Evolutionary conservation across 2,113 vertebrate genomes (phyloP).

Genomic region (Apteryx owenii): DNA sequence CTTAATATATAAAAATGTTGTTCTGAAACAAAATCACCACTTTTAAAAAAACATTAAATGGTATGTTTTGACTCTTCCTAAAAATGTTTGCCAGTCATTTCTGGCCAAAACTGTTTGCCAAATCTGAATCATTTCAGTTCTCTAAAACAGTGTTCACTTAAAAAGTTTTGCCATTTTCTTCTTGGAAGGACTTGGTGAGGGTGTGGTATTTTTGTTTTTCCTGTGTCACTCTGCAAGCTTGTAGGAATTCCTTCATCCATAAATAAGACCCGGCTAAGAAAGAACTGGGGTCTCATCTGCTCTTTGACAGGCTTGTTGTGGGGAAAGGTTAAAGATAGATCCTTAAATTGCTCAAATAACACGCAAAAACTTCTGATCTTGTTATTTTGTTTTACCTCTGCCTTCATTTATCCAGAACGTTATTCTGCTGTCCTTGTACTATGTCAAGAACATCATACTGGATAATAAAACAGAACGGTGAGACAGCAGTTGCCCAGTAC

Average conservation of each 20-base stretch:
- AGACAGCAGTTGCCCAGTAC: not conserved
- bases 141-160: not conserved
- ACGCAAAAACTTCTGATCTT: not conserved
- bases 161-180: not conserved
- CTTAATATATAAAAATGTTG: not conserved
- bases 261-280: not conserved
- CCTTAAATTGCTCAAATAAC: not conserved
- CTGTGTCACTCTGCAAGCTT: not conserved
- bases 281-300: not conserved
- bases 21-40: not conserved
- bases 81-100: not conserved
- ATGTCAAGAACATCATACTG: not conserved
- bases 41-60: not conserved
- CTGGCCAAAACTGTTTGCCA: not conserved
- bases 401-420: not conserved
- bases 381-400: not conserved
- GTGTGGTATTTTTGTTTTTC: not conserved
- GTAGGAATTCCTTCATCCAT: not conserved
- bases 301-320: not conserved
- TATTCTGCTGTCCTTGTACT: not conserved
- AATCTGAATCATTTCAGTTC: not conserved
- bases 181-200: not conserved
- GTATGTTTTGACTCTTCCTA: not conserved
- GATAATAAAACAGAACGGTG: not conserved
- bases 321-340: not conserved